Base-by-base conservation (phyloP, 2,113 vertebrate species). In the Chloropsis hardwickii region DNA sequence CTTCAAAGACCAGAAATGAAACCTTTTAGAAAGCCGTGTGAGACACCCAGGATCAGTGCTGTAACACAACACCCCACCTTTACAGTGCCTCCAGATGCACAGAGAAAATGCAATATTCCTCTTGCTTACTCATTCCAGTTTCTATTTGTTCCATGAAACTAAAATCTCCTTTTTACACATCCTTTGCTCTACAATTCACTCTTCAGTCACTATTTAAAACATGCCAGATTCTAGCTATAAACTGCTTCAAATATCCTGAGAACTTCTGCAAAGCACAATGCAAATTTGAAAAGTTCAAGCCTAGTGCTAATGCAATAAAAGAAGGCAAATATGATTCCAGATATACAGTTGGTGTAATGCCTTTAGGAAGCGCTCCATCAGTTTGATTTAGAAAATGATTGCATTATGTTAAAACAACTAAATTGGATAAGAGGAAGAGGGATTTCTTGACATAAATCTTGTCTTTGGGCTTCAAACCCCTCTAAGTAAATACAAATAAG, bases 361-460 rank as follows among this genome's bases (percentile, higher is more conserved):
- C 93, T 97, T 96, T 88, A 96, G 96, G 91, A 97, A 96, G 81
- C 0, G 0, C 86, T 96, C 88, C 76, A 97, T 96, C 96, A 96
- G 81, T 85, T 97, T 96, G 90, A 95, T 94, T 93, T 96, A 96
- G 96, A 95, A 97, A 96, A 97, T 95, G 25, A 96, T 91, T 96
- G 83, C 62, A 95, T 96, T 97, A 95, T 91, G 81, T 95, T 95
- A 96, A 97, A 96, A 95, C 71, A 95, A 88, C 73, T 92, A 93
- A 94, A 96, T 94, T 93, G 94, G 79, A 89, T 91, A 95, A 96
- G 83, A 95, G 54, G 42, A 73, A 94, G 51, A 86, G 66, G 71
- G 81, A 95, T 95, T 93, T 95, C 81, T 96, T 95, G 90, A 90
- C 66, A 69, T 95, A 96, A 96, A 95, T 94, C 92, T 94, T 94